These are phyloP conservation scores for Ranitomeya imitator DNA, from an alignment of 2,113 vertebrate species.

Conservation along the genomic window DNA sequence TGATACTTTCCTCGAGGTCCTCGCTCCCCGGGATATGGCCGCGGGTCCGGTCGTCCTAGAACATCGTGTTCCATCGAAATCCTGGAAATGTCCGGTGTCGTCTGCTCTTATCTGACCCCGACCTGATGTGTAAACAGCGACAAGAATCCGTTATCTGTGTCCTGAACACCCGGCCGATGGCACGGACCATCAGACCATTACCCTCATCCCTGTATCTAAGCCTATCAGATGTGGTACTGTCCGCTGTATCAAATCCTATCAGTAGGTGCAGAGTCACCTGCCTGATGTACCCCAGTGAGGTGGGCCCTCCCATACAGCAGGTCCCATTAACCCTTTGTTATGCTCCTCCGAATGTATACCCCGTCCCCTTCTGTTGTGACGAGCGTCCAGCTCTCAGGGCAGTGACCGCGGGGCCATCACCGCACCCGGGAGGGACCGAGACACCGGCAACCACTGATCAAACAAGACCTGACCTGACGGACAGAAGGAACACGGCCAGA, in stretches of 20 bases:
- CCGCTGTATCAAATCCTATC: too few relatives aligned
- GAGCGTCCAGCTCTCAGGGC: not conserved
- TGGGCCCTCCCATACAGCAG: not conserved
- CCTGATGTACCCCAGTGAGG: too few relatives aligned
- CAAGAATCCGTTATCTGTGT: not conserved
- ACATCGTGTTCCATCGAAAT: not conserved
- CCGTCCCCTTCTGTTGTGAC: not conserved
- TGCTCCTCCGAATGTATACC: not conserved
- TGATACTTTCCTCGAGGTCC: not conserved
- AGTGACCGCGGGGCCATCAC: constrained; percentile 5
- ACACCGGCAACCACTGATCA: not conserved
- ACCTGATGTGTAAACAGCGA: constrained; percentile 70
- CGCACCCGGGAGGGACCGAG: not conserved
- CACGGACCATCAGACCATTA: not conserved
- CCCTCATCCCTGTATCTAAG: too few relatives aligned
- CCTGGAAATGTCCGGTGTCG: constrained; percentile 65
- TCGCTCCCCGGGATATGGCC: too few relatives aligned
- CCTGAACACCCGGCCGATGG: too few relatives aligned
- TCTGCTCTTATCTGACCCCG: constrained; percentile 65
- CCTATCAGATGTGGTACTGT: too few relatives aligned
- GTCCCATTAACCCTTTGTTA: constrained; percentile 1
- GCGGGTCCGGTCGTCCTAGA: not conserved
- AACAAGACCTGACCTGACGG: not conserved
- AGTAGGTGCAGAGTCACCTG: too few relatives aligned
- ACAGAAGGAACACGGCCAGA: not conserved